These are phyloP conservation scores for Zapus hudsonius DNA, from an alignment of 2,113 vertebrate species.

Conservation along the genomic window DNA sequence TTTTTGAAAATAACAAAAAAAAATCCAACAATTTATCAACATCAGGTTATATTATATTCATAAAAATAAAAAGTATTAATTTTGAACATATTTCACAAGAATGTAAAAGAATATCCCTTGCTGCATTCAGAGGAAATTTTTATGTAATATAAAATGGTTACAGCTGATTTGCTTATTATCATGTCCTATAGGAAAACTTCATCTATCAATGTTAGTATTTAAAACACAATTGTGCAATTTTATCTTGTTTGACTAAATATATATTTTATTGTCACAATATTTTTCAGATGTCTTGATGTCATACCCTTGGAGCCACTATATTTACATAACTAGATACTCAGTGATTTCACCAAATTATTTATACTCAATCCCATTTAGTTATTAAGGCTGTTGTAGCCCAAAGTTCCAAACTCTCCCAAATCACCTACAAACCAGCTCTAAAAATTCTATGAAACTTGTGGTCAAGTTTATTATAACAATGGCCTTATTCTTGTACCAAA, in stretches of 20 bases:
- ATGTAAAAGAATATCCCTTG: not conserved
- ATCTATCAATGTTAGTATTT: not conserved
- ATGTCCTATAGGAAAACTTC: not conserved
- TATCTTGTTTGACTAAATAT: not conserved
- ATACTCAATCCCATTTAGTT: not conserved
- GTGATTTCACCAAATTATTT: not conserved
- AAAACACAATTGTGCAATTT: constrained; percentile 38
- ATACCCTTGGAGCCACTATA: not conserved
- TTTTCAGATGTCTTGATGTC: constrained; percentile 12
- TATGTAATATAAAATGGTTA: too few species aligned
- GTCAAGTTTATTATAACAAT: too few species aligned
- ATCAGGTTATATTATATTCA: not conserved
- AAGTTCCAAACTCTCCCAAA: too few species aligned
- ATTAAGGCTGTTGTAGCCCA: too few species aligned
- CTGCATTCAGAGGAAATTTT: too few species aligned
- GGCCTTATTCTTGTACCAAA: too few species aligned
- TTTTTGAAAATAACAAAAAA: not conserved
- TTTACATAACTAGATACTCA: constrained; percentile 27
- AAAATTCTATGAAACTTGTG: too few species aligned
- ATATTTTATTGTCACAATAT: not conserved
- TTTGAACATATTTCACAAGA: not conserved
- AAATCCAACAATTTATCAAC: not conserved
- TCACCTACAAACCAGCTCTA: too few species aligned
- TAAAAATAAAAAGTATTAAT: not conserved
- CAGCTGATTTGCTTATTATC: not conserved